These are phyloP conservation scores for Halictus quadricinctus DNA, from an alignment of 2,888 invertebrate species.

Conservation along the genomic window DNA sequence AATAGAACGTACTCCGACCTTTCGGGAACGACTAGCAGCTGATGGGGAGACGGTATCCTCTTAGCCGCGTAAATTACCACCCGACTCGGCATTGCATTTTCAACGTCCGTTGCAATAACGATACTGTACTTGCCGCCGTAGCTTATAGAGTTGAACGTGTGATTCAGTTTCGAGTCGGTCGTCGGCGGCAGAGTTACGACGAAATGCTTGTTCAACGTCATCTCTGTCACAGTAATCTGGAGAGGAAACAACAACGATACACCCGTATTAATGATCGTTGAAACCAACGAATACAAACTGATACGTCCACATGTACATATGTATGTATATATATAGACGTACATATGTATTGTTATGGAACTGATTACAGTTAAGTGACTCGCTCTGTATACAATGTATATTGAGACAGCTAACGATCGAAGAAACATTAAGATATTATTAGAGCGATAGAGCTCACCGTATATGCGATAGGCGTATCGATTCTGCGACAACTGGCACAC, in stretches of 20 bases:
- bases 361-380: no score
- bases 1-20: conserved; percentile 86
- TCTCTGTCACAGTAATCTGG: conserved; percentile 84
- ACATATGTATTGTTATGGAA: no score
- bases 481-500: conserved; percentile 87
- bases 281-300: no score
- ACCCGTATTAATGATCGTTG: background rate
- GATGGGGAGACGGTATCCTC: conserved; percentile 86
- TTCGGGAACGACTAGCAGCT: conserved; percentile 85
- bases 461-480: conserved; percentile 84
- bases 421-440: background rate
- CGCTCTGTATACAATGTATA: no score
- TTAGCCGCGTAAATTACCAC: conserved; percentile 84
- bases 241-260: conserved; percentile 40
- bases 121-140: conserved; percentile 84
- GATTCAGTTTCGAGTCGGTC: conserved; percentile 83
- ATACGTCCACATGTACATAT: no score
- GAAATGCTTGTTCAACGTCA: conserved; percentile 81
- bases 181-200: conserved; percentile 84
- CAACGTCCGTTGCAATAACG: conserved; percentile 82
- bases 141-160: conserved; percentile 84
- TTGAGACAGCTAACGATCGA: background rate
- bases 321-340: no score
- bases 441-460: conserved; percentile 83
- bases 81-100: conserved; percentile 82